Percentiles rank a stretch among this genome's conserved stretches.
Evolutionary conservation across 2,888 invertebrate genomes (phyloP).

Genomic region (Drosophila kanekoi): DNA sequence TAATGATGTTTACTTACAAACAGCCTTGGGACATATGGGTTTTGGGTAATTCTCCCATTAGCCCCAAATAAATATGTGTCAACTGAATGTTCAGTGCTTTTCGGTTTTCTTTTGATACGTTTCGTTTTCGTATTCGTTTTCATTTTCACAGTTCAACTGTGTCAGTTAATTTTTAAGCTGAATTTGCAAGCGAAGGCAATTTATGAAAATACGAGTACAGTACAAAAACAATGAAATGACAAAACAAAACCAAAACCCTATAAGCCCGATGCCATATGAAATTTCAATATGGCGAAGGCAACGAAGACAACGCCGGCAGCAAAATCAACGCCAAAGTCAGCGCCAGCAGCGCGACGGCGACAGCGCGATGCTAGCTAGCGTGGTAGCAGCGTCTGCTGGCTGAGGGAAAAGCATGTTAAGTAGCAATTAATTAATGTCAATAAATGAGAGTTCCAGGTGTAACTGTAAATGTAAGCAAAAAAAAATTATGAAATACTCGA

Average conservation of each 20-base stretch:
- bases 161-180: slow-evolving; percentile 72
- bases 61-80: slow-evolving; percentile 57
- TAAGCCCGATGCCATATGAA: slow-evolving; percentile 40
- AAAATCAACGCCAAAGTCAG: slow-evolving; percentile 2
- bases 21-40: slow-evolving; percentile 29
- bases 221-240: slow-evolving; percentile 23
- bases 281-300: slow-evolving; percentile 55
- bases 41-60: slow-evolving; percentile 13
- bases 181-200: slow-evolving; percentile 63
- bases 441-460: slow-evolving; percentile 48
- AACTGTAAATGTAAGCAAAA: slow-evolving; percentile 43
- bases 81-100: slow-evolving; percentile 44
- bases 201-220: slow-evolving; percentile 42
- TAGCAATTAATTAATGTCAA: slow-evolving; percentile 68
- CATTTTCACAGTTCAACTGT: slow-evolving; percentile 52
- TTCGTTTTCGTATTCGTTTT: slow-evolving; percentile 39
- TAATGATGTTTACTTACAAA: slow-evolving; percentile 19
- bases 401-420: slow-evolving; percentile 49
- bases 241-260: slow-evolving; percentile 35
- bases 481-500: slow-evolving; percentile 59
- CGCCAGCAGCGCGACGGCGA: slow-evolving; percentile 2
- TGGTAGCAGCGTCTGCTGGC: slow-evolving; percentile 3
- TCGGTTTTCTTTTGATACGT: slow-evolving; percentile 33
- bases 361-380: slow-evolving; percentile 7
- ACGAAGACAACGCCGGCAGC: slow-evolving; percentile 18